Percentiles rank a stretch among this genome's conserved stretches.
Conservation (phyloP, 2,113 vertebrate genomes). For the Lepisosteus osseus region DNA sequence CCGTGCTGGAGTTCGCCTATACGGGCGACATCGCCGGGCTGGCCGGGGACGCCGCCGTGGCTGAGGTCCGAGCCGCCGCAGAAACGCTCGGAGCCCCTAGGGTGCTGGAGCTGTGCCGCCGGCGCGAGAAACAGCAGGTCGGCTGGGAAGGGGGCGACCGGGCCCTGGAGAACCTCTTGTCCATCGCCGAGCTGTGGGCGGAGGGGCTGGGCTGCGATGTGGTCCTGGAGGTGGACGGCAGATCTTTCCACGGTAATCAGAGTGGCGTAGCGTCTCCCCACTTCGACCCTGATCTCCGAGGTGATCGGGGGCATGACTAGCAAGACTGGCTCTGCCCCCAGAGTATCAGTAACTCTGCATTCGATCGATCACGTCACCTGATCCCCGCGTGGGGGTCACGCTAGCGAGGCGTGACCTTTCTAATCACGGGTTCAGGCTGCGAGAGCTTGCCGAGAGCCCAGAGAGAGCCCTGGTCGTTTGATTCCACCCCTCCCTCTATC, state of each 20-base stretch:
- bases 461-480: too few species aligned
- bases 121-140: conserved; percentile 4
- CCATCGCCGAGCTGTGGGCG: conserved; percentile 57
- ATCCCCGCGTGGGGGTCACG: too few species aligned
- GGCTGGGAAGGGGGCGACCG: neutral
- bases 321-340: too few species aligned
- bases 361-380: too few species aligned
- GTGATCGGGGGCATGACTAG: too few species aligned
- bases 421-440: too few species aligned
- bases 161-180: conserved; percentile 42
- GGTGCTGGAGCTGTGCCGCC: conserved; percentile 56
- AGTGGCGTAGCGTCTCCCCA: neutral
- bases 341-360: too few species aligned
- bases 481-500: neutral
- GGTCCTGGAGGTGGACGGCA: conserved; percentile 63
- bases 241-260: conserved; percentile 56
- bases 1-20: conserved; percentile 80
- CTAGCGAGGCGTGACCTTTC: too few species aligned
- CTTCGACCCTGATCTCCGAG: too few species aligned
- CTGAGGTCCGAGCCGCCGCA: conserved; percentile 59
- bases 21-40: conserved; percentile 55
- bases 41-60: conserved; percentile 12
- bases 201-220: conserved; percentile 76
- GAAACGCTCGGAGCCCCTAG: conserved; percentile 56
- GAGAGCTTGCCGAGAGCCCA: too few species aligned